These are phyloP conservation scores for Megaceryle torquata DNA, from an alignment of 2,113 vertebrate species.

Conservation along the genomic window DNA sequence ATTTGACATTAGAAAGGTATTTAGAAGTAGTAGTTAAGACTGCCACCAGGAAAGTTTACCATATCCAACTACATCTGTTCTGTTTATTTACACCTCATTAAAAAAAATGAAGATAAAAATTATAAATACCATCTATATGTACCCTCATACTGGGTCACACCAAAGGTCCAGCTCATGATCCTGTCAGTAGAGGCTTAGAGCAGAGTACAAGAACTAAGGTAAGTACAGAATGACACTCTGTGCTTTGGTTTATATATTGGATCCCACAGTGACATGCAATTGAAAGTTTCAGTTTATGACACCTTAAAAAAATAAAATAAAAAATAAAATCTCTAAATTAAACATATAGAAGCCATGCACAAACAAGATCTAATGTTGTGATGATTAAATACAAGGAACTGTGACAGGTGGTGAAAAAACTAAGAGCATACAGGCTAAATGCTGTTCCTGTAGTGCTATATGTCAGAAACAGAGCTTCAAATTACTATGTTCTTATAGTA, in stretches of 20 bases:
- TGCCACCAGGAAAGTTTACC: not conserved
- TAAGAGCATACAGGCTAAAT: not conserved
- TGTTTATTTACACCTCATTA: not conserved
- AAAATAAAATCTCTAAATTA: rapidly evolving
- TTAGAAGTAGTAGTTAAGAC: not conserved
- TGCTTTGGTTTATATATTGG: not conserved
- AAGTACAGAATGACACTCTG: not conserved
- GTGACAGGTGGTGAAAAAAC: not conserved
- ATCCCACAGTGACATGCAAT: not conserved
- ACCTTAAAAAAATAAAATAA: not conserved
- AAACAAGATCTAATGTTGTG: not conserved
- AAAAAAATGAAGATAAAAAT: not conserved
- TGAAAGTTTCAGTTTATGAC: not conserved
- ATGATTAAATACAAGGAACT: not conserved
- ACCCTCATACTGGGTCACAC: not conserved
- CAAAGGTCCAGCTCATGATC: not conserved
- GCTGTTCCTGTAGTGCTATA: not conserved
- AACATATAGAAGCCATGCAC: not conserved
- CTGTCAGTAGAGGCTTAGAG: not conserved
- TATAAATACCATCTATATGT: not conserved
- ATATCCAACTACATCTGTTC: not conserved
- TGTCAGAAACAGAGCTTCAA: not conserved
- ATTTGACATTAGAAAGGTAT: not conserved
- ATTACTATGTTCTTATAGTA: not conserved
- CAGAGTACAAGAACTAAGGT: not conserved